phyloP scores from a whole-genome alignment of 1,140 invertebrate genomes.

The Drosophila suzukii region DNA sequence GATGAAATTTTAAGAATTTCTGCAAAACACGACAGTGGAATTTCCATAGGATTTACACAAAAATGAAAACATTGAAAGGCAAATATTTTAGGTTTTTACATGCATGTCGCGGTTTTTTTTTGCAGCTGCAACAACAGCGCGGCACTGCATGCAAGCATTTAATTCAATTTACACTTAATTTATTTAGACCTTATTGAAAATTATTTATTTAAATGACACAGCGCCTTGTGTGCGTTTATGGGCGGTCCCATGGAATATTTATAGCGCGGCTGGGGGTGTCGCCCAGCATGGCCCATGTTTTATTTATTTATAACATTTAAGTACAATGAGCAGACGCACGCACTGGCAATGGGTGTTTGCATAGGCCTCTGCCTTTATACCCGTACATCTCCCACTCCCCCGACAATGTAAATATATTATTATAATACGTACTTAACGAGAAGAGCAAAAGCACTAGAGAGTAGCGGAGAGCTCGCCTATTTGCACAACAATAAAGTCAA shows the following conservation, averaged over 20 bases:
- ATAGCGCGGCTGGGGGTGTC: constrained; percentile 37
- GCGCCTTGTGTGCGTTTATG: constrained; percentile 16
- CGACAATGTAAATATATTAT: constrained; percentile 69
- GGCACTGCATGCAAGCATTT: constrained; percentile 50
- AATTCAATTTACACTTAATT: constrained; percentile 71
- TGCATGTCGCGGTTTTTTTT: constrained; percentile 15
- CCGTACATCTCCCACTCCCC: not conserved
- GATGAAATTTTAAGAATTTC: constrained; percentile 9
- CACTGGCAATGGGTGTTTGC: constrained; percentile 56
- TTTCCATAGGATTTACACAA: not conserved
- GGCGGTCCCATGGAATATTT: constrained; percentile 54
- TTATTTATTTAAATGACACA: constrained; percentile 70
- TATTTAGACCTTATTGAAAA: constrained; percentile 64
- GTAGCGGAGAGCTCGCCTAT: constrained; percentile 56
- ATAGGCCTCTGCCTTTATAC: constrained; percentile 24
- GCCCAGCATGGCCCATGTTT: constrained; percentile 57
- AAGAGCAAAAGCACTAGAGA: constrained; percentile 27
- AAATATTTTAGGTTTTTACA: constrained; percentile 28
- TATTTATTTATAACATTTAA: constrained; percentile 77
- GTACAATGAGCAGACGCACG: constrained; percentile 59
- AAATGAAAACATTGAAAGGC: constrained; percentile 15
- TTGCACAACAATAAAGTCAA: constrained; percentile 80
- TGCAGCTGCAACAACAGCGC: constrained; percentile 13
- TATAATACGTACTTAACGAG: constrained; percentile 76
- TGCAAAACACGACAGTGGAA: not conserved